These are phyloP conservation scores for Zelostemma sp. DNA, from an alignment of 1,140 invertebrate genomes.

Conservation along the genomic window DNA sequence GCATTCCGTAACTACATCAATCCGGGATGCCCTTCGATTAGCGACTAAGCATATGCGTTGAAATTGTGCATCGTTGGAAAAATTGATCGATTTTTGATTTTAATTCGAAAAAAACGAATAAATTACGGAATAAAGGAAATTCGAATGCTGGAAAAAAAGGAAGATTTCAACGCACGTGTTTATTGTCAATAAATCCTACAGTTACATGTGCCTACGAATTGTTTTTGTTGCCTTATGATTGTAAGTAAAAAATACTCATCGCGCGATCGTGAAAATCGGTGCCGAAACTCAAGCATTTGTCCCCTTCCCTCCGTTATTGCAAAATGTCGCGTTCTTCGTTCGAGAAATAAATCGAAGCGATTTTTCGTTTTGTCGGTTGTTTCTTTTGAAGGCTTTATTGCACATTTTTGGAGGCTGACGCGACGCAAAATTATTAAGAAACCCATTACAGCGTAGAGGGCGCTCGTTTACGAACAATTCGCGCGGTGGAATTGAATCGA, in stretches of 20 bases:
- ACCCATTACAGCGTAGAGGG: slow-evolving; percentile 22
- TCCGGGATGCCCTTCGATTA: slow-evolving; percentile 41
- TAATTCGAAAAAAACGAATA: too few relatives aligned
- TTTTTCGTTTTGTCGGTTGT: too few relatives aligned
- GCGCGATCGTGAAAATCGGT: slow-evolving; percentile 29
- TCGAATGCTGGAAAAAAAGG: too few relatives aligned
- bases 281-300: slow-evolving; percentile 24
- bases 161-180: slow-evolving; percentile 46
- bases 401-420: neutral
- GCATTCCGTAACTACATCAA: slow-evolving; percentile 24
- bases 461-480: neutral
- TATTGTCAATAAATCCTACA: slow-evolving; percentile 45
- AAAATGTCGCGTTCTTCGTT: slow-evolving; percentile 42
- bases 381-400: too few relatives aligned
- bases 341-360: too few relatives aligned
- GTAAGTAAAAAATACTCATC: slow-evolving; percentile 48
- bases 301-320: slow-evolving; percentile 35
- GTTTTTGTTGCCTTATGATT: slow-evolving; percentile 31
- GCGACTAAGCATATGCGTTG: slow-evolving; percentile 44
- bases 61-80: too few relatives aligned
- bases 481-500: neutral
- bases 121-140: too few relatives aligned
- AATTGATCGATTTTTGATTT: too few relatives aligned
- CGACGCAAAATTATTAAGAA: slow-evolving; percentile 23
- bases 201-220: slow-evolving; percentile 39